These are phyloP conservation scores for Yasuhikotakia modesta DNA, from an alignment of 2,797 vertebrate genomes.

Conservation along the genomic window DNA sequence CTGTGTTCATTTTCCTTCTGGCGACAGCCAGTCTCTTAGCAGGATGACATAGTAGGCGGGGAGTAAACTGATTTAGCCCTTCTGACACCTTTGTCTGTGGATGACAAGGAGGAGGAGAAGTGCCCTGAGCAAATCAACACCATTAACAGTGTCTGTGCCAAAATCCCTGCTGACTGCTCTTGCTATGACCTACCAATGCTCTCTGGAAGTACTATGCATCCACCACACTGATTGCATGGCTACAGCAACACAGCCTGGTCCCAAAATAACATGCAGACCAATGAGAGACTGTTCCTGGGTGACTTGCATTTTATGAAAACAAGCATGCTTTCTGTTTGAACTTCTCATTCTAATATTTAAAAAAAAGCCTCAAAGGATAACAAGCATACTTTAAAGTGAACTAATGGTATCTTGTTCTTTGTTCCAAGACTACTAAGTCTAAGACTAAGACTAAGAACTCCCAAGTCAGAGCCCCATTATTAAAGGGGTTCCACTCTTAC, in stretches of 20 bases:
- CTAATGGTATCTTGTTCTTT: too few species aligned
- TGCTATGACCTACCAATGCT: constrained; percentile 66
- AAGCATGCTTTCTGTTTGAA: constrained; percentile 11
- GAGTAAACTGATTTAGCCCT: constrained; percentile 76
- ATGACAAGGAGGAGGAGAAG: constrained; percentile 55
- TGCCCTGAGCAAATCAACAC: constrained; percentile 60
- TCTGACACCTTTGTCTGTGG: constrained; percentile 74
- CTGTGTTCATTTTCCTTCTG: constrained; percentile 73
- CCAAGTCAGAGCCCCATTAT: constrained; percentile 65
- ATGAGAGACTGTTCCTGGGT: constrained; percentile 55
- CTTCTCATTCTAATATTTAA: not conserved
- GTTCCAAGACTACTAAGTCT: too few species aligned
- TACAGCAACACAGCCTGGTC: constrained; percentile 74
- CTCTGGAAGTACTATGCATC: constrained; percentile 62
- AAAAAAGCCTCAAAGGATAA: not conserved
- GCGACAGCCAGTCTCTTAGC: constrained; percentile 84
- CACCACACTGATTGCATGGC: constrained; percentile 64
- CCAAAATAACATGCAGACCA: constrained; percentile 75
- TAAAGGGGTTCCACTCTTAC: constrained; percentile 67
- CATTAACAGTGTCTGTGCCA: constrained; percentile 73
- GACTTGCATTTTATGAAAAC: constrained; percentile 24
- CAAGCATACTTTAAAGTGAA: not conserved
- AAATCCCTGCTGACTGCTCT: constrained; percentile 53
- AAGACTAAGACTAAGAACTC: too few species aligned
- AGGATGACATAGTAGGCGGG: constrained; percentile 77